Conservation (phyloP, 2,113 vertebrate species). For the Muscicapa adusta region DNA sequence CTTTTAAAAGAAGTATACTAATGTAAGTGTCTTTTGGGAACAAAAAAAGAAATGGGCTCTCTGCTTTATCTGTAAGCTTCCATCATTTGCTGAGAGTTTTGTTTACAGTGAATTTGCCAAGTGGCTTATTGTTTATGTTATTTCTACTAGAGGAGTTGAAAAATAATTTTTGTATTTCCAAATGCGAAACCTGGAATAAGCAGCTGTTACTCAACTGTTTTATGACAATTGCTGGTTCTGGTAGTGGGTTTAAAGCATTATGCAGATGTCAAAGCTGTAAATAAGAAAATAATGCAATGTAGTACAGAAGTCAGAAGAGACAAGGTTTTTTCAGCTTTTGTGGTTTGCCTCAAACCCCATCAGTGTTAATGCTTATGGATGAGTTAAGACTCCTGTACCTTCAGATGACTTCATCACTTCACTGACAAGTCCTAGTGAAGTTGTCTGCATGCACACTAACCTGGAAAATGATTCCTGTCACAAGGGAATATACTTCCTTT, state of each 20-base stretch:
- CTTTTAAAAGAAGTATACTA: background rate
- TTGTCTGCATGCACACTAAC: background rate
- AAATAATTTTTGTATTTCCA: background rate
- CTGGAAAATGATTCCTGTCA: background rate
- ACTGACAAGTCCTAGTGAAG: fast-evolving
- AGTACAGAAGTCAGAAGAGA: background rate
- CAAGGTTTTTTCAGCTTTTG: background rate
- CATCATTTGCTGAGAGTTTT: background rate
- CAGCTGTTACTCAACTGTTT: background rate
- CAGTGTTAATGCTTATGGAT: background rate
- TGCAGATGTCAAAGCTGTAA: background rate
- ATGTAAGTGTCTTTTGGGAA: background rate
- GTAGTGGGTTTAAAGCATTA: background rate
- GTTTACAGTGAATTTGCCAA: background rate
- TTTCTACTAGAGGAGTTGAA: background rate
- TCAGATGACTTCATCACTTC: background rate
- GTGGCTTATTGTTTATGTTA: background rate
- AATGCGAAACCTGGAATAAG: background rate
- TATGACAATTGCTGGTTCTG: background rate
- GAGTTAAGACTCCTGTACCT: background rate
- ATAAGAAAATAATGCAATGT: background rate
- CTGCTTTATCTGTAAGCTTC: background rate
- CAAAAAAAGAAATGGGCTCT: background rate
- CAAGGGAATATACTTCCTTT: background rate
- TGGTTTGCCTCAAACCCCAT: background rate